phyloP scores from a whole-genome alignment of 1,140 invertebrate genomes.

The Cyrtorhinus lividipennis region DNA sequence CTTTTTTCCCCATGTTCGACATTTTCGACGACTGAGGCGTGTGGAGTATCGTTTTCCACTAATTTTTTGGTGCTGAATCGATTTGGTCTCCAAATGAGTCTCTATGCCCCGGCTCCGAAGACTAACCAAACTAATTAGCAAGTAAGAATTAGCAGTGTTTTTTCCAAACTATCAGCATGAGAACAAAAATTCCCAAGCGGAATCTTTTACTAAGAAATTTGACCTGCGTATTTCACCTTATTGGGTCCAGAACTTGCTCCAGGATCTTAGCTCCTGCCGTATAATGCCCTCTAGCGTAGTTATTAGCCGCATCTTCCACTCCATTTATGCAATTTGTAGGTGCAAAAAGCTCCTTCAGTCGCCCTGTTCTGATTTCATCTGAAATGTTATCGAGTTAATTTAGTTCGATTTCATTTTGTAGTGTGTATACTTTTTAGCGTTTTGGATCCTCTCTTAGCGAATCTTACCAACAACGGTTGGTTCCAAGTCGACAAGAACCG shows the following conservation, averaged over 20 bases:
- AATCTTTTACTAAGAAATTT: neutral
- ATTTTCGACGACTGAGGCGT: no score
- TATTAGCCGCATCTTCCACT: constrained; percentile 46
- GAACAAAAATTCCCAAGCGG: neutral
- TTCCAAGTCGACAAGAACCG: constrained; percentile 67
- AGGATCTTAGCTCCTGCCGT: constrained; percentile 38
- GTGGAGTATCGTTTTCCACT: no score
- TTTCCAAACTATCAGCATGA: neutral
- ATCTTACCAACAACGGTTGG: constrained; percentile 49
- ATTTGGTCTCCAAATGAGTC: neutral
- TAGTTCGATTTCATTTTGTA: no score
- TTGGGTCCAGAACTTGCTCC: constrained; percentile 30
- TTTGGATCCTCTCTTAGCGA: no score
- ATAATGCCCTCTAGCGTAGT: constrained; percentile 37
- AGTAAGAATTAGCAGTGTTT: no score
- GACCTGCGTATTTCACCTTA: constrained; percentile 23
- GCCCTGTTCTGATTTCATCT: constrained; percentile 45
- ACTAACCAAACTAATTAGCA: neutral
- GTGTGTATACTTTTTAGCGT: no score
- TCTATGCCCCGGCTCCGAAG: neutral
- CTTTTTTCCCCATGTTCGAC: no score
- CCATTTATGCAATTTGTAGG: constrained; percentile 39
- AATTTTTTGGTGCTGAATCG: no score
- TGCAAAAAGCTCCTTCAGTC: constrained; percentile 42
- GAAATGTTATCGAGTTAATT: no score